A percentile compares a stretch with the other conserved stretches of the same genome.
phyloP scores from a whole-genome alignment of 2,797 vertebrate genomes.

The Hoplostethus mediterraneus region DNA sequence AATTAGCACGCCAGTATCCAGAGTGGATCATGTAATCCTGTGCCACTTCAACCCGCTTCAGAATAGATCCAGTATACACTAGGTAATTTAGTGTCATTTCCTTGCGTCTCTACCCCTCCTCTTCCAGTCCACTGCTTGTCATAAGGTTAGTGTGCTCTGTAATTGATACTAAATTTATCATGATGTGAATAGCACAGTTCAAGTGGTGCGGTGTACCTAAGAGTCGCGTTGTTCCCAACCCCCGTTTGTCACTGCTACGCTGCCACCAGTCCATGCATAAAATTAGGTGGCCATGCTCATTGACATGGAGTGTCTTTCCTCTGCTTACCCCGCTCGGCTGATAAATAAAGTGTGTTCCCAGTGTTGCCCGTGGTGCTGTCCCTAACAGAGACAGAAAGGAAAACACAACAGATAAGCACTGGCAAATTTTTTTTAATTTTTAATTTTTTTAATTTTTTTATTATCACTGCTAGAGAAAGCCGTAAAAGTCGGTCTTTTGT shows the following conservation, averaged over 20 bases:
- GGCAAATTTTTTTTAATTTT: constrained; percentile 6
- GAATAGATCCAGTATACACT: constrained; percentile 73
- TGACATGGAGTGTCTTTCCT: constrained; percentile 71
- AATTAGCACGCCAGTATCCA: constrained; percentile 72
- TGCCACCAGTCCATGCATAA: constrained; percentile 71
- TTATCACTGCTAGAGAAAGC: constrained; percentile 63
- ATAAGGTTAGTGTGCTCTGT: constrained; percentile 77
- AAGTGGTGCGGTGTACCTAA: constrained; percentile 72
- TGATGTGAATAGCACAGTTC: constrained; percentile 79
- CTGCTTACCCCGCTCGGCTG: constrained; percentile 58
- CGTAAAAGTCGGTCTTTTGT: constrained; percentile 80
- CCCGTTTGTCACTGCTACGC: constrained; percentile 70
- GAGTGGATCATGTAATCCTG: constrained; percentile 72
- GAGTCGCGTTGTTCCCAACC: constrained; percentile 65
- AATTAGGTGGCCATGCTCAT: constrained; percentile 69
- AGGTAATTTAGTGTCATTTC: constrained; percentile 78
- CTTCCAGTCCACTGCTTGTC: constrained; percentile 70
- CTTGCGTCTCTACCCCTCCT: constrained; percentile 66
- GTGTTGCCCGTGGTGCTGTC: constrained; percentile 65
- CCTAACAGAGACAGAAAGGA: constrained; percentile 50
- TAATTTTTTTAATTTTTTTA: background rate
- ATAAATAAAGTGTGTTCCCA: constrained; percentile 79
- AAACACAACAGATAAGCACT: constrained; percentile 74
- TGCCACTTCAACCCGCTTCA: constrained; percentile 70
- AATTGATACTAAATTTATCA: constrained; percentile 84